Evolutionary conservation across 1,140 invertebrate genomes (phyloP).

Genomic region (Apolygus lucorum): DNA sequence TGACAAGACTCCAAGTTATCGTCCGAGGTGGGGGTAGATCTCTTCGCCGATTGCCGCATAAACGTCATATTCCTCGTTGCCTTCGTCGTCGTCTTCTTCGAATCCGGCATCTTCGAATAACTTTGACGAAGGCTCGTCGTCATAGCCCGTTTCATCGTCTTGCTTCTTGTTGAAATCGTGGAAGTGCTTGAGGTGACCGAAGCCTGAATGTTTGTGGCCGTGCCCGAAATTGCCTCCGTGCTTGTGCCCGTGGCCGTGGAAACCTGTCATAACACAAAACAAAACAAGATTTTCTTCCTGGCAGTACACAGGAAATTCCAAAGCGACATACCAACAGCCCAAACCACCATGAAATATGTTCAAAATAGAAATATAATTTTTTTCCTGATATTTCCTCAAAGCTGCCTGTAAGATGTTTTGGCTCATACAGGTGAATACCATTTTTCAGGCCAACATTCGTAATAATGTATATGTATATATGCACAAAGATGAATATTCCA

Average conservation of each 20-base stretch:
- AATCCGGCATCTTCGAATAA: no score
- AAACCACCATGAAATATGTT: no score
- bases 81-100: neutral
- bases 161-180: neutral
- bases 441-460: no score
- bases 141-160: neutral
- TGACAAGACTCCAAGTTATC: neutral
- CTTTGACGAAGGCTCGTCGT: neutral
- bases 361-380: no score
- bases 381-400: no score
- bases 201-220: conserved; percentile 7
- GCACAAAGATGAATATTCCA: no score
- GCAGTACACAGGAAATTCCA: neutral
- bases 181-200: neutral
- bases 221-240: neutral
- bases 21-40: neutral
- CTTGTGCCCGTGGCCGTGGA: neutral
- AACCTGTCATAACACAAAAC: neutral
- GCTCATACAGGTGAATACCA: no score
- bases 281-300: conserved; percentile 1
- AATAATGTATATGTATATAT: no score
- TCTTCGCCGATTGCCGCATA: neutral
- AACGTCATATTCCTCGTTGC: conserved; percentile 5
- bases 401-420: no score
- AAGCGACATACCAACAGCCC: no score